Evolutionary conservation across 2,797 vertebrate genomes (phyloP).

Genomic region (Siniperca obscura): DNA sequence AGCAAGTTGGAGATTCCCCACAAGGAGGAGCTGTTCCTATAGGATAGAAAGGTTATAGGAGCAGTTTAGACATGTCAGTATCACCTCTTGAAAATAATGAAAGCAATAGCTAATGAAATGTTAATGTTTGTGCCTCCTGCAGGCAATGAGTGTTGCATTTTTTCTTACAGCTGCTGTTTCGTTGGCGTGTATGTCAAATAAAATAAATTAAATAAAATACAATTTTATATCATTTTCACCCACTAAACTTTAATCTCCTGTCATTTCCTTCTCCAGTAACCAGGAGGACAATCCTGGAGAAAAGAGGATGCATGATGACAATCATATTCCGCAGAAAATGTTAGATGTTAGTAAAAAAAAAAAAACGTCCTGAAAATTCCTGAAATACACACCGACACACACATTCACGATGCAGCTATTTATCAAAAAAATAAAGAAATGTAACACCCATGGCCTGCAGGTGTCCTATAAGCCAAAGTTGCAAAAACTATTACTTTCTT

Average conservation of each 20-base stretch:
- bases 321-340: not conserved
- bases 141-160: not conserved
- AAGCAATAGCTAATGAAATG: not conserved
- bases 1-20: conserved; percentile 1
- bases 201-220: not conserved
- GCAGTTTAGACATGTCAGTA: not conserved
- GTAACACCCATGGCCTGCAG: not conserved
- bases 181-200: not conserved
- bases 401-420: not conserved
- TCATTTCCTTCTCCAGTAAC: not conserved
- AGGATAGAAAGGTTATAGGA: not conserved
- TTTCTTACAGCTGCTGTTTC: not conserved
- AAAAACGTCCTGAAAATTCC: not conserved
- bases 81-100: not conserved
- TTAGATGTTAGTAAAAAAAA: not conserved
- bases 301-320: not conserved
- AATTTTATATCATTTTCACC: not conserved
- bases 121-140: not conserved
- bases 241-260: not conserved
- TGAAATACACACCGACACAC: not conserved
- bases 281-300: not conserved
- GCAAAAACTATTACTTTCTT: not conserved
- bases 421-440: not conserved
- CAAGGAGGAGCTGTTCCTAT: not conserved
- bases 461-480: not conserved